These are phyloP conservation scores for Amphiprion ocellaris DNA, from an alignment of 2,113 vertebrate genomes.

Conservation along the genomic window DNA sequence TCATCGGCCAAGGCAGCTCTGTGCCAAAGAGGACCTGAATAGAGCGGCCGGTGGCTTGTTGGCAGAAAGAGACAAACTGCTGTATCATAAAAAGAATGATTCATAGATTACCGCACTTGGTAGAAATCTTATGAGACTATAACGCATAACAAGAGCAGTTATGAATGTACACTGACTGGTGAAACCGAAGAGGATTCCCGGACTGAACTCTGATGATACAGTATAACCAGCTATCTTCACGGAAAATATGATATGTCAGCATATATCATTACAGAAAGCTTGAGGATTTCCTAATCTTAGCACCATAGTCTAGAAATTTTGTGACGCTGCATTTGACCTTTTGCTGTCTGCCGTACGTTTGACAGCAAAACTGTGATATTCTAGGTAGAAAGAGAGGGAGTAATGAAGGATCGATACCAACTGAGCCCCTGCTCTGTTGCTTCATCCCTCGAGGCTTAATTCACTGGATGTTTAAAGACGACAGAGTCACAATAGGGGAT, in stretches of 20 bases:
- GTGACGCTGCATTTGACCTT: not conserved
- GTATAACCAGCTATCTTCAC: not conserved
- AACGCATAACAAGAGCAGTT: slow-evolving; percentile 33
- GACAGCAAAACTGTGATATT: slow-evolving; percentile 53
- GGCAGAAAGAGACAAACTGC: slow-evolving; percentile 54
- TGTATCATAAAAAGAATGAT: slow-evolving; percentile 59
- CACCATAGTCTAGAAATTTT: slow-evolving; percentile 7
- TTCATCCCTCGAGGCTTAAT: slow-evolving; percentile 78
- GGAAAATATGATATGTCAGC: slow-evolving; percentile 26
- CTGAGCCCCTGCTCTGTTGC: slow-evolving; percentile 71
- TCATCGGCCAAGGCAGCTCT: slow-evolving; percentile 36
- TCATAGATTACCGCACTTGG: slow-evolving; percentile 53
- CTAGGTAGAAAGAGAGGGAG: slow-evolving; percentile 48
- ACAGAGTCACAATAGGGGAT: slow-evolving; percentile 77
- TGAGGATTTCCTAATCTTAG: slow-evolving; percentile 25
- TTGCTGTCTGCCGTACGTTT: slow-evolving; percentile 15
- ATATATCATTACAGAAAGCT: not conserved
- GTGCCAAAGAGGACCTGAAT: slow-evolving; percentile 50
- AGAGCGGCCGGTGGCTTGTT: slow-evolving; percentile 56
- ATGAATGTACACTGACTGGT: slow-evolving; percentile 39
- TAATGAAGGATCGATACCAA: slow-evolving; percentile 71
- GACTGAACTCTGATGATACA: slow-evolving; percentile 23
- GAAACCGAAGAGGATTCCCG: slow-evolving; percentile 23
- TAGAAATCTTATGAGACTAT: slow-evolving; percentile 27
- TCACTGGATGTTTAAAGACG: slow-evolving; percentile 74